Conservation (phyloP, 2,113 vertebrate genomes). For the Crypturellus undulatus region DNA sequence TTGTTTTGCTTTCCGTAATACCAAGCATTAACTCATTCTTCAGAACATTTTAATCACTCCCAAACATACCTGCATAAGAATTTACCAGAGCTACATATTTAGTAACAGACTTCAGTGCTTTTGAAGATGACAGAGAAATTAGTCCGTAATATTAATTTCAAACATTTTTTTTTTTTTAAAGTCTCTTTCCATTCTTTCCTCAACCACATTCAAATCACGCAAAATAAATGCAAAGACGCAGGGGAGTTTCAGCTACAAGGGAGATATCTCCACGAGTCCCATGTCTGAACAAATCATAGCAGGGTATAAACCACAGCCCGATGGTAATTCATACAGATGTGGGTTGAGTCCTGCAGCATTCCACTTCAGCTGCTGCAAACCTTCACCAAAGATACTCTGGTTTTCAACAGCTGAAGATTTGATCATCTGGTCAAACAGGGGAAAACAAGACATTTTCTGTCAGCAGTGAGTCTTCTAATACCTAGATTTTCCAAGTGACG, state of each 20-base stretch:
- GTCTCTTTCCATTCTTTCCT: neutral
- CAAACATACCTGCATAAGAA: neutral
- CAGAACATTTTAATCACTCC: slow-evolving; percentile 16
- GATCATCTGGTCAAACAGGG: neutral
- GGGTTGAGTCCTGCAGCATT: neutral
- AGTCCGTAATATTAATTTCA: neutral
- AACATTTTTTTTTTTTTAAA: neutral
- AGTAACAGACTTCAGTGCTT: neutral
- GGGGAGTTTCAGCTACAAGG: neutral
- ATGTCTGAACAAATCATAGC: neutral
- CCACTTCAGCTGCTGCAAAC: neutral
- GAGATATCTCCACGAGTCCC: neutral
- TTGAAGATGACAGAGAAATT: neutral
- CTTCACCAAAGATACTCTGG: neutral
- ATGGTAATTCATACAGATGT: neutral
- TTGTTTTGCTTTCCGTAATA: neutral
- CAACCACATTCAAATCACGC: neutral
- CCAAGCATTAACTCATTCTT: neutral
- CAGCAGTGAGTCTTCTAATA: neutral
- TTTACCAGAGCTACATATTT: neutral
- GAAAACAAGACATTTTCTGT: neutral
- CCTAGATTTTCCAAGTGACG: neutral
- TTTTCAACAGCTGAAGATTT: neutral
- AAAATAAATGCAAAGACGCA: slow-evolving; percentile 20
- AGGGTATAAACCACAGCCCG: neutral